These are phyloP conservation scores for Tinea trinotella DNA, from an alignment of 2,888 invertebrate species.

Conservation along the genomic window DNA sequence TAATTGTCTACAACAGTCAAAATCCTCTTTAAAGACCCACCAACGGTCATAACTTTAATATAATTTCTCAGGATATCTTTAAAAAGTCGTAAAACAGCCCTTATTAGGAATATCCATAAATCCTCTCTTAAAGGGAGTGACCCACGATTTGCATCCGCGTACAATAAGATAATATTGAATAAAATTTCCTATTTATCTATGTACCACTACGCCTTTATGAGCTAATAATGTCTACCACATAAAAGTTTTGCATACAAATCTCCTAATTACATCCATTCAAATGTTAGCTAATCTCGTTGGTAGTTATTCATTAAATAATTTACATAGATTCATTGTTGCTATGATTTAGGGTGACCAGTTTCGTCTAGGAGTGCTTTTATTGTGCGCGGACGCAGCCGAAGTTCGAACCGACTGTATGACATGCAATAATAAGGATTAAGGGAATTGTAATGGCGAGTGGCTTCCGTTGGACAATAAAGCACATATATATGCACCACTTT, in stretches of 20 bases:
- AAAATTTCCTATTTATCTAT: slow-evolving; percentile 54
- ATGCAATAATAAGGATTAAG: slow-evolving; percentile 66
- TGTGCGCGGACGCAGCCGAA: slow-evolving; percentile 20
- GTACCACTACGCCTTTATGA: slow-evolving; percentile 51
- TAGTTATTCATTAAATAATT: slow-evolving; percentile 40
- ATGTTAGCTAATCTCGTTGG: slow-evolving; percentile 54
- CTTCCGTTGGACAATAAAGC: slow-evolving; percentile 24
- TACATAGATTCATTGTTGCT: slow-evolving; percentile 49
- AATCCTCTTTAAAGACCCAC: slow-evolving; percentile 15
- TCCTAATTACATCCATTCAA: slow-evolving; percentile 65
- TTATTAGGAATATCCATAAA: slow-evolving; percentile 62
- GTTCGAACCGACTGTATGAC: slow-evolving; percentile 38
- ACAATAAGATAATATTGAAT: slow-evolving; percentile 32
- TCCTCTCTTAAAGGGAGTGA: slow-evolving; percentile 61
- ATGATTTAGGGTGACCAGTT: slow-evolving; percentile 57
- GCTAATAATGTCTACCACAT: slow-evolving; percentile 66
- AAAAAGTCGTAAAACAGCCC: neutral
- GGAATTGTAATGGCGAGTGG: slow-evolving; percentile 47
- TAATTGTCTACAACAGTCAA: neutral
- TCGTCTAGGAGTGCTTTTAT: slow-evolving; percentile 14
- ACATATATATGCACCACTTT: slow-evolving; percentile 41
- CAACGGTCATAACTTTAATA: slow-evolving; percentile 28
- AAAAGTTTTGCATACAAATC: slow-evolving; percentile 70
- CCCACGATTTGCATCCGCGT: slow-evolving; percentile 49
- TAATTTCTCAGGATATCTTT: slow-evolving; percentile 27